These are phyloP conservation scores for Drosophila cyrtoloma DNA, from an alignment of 2,888 invertebrate species.

Conservation along the genomic window DNA sequence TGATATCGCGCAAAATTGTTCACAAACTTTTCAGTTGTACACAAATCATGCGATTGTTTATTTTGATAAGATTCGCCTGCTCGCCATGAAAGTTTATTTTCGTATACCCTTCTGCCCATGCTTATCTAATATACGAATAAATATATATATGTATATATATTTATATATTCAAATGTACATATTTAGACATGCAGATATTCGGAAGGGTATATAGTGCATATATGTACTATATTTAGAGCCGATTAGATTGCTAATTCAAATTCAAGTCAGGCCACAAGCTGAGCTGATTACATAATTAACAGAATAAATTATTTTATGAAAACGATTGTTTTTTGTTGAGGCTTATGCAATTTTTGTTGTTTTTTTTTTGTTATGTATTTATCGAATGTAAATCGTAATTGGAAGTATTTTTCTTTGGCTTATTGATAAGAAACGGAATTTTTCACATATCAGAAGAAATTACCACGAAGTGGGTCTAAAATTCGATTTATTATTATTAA, in stretches of 20 bases:
- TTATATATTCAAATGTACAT: background rate
- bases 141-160: background rate
- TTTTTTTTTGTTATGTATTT: background rate
- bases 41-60: constrained; percentile 17
- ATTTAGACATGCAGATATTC: background rate
- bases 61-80: constrained; percentile 25
- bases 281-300: background rate
- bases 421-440: background rate
- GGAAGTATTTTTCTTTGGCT: background rate
- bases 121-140: constrained; percentile 24
- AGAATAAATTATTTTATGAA: background rate
- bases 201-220: background rate
- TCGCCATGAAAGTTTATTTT: constrained; percentile 14
- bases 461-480: background rate
- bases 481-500: background rate
- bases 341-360: background rate
- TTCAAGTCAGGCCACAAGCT: background rate
- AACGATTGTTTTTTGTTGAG: background rate
- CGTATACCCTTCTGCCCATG: constrained; percentile 6
- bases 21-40: constrained; percentile 16
- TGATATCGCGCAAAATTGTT: constrained; percentile 19
- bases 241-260: background rate
- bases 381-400: background rate
- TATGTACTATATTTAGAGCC: background rate
- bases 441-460: background rate